Percentiles rank a stretch among this genome's conserved stretches.
These are phyloP conservation scores for Aplodontia rufa DNA, from an alignment of 2,113 vertebrate genomes.

Conservation along the genomic window DNA sequence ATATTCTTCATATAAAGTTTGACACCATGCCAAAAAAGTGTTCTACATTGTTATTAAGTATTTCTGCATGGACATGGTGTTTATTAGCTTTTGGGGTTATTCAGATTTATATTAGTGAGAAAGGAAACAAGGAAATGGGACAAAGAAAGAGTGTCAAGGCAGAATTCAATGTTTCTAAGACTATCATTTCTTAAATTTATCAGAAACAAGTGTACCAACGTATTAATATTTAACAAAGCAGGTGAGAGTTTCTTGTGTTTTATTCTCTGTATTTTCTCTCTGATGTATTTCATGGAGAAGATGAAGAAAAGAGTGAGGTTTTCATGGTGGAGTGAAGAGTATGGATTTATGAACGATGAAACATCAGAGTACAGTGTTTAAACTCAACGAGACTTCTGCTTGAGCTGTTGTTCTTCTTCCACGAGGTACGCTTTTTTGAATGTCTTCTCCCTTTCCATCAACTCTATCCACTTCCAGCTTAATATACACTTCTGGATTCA, in stretches of 20 bases:
- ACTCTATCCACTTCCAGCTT: slow-evolving; percentile 55
- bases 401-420: not conserved
- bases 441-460: not conserved
- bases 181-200: not conserved
- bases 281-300: not conserved
- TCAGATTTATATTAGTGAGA: not conserved
- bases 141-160: not conserved
- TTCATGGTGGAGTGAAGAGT: not conserved
- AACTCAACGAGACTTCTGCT: not conserved
- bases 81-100: not conserved
- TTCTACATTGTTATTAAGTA: not conserved
- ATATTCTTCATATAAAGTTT: not conserved
- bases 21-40: not conserved
- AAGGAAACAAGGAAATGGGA: not conserved
- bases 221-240: not conserved
- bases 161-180: not conserved
- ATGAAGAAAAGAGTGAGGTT: not conserved
- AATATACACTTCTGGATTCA: slow-evolving; percentile 68
- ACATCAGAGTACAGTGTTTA: not conserved
- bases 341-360: not conserved
- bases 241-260: not conserved
- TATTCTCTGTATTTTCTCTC: not conserved
- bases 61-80: not conserved
- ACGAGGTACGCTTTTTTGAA: not conserved
- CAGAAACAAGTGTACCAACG: not conserved